Evolutionary conservation across 2,888 invertebrate genomes (phyloP), one percentile per base, ranked within the genome.

Genomic region (Drosophila stalkeri): DNA sequence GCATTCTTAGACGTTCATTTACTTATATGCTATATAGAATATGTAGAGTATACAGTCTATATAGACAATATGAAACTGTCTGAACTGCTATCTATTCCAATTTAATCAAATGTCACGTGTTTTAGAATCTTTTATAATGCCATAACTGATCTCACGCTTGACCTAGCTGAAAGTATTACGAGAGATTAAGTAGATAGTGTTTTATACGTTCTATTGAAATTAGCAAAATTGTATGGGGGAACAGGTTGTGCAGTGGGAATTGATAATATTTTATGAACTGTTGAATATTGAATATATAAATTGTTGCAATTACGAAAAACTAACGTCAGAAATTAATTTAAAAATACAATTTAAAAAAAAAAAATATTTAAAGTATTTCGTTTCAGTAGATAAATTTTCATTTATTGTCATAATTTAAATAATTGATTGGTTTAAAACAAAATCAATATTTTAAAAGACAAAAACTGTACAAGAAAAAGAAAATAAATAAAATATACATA

Each of bases 31-130:
- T 47, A 20, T 44, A 18, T 4, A 47, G 46, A 23, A 14, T 46
- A 31, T 31, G 1, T 18, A 49, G 46, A 9, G 16, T n/a, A 1
- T 44, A 37, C 18, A n/a, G 37, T 16, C 52, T 23, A 66, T 23
- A 43, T 41, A 18, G 14, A 23, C 14, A 35, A 7, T 27, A 47
- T 31, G 20, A 4, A 64, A 43, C 43, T 11, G 35, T 33, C 7
- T 12, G 16, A 11, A 1, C 9, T 54, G 23, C 6, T 7, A 9
- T 27, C 27, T 8, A 33, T 27, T n/a, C 41, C 16, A 31, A 41
- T 55, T 23, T 35, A 37, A 39, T 57, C 12, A 27, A 20, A 2
- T 59, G 47, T 61, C 70, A 70, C 64, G 73, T 77, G 73, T 66
- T n/a, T 18, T 1, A 18, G 6, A 18, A 1, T 1, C 49, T 49